Evolutionary conservation across 1,140 invertebrate species (phyloP).

Genomic region (Scaptomyza pallida): DNA sequence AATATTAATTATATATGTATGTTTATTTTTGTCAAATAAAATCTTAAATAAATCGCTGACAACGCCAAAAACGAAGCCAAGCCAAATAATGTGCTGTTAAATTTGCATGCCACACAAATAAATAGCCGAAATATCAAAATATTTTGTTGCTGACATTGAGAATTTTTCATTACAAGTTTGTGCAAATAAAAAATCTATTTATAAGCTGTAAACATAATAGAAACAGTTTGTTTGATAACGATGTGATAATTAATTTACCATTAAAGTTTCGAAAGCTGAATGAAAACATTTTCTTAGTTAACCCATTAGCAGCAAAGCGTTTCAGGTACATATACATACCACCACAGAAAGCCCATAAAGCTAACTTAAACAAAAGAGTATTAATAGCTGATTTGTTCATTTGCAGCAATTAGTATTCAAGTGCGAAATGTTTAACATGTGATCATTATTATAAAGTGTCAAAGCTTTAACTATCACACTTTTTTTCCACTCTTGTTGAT

Average conservation of each 20-base stretch:
- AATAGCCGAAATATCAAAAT: neutral
- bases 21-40: slow-evolving; percentile 9
- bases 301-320: too few species aligned
- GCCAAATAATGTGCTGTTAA: slow-evolving; percentile 25
- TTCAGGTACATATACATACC: too few species aligned
- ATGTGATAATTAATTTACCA: neutral
- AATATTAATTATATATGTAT: slow-evolving; percentile 61
- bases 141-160: neutral
- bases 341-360: neutral
- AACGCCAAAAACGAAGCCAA: too few species aligned
- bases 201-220: neutral
- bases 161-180: neutral
- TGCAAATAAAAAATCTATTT: slow-evolving; percentile 2
- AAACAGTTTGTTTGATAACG: neutral
- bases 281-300: too few species aligned
- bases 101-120: neutral
- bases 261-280: neutral
- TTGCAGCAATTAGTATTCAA: slow-evolving; percentile 1
- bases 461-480: neutral
- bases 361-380: neutral
- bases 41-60: slow-evolving; percentile 15
- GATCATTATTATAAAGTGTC: neutral
- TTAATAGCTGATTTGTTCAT: too few species aligned
- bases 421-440: slow-evolving; percentile 4
- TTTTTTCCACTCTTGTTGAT: too few species aligned